Percentiles rank a stretch among this genome's conserved stretches.
Evolutionary conservation across 64 coral and sea anemone species (phyloP).

Genomic region (Trachythela sp.): DNA sequence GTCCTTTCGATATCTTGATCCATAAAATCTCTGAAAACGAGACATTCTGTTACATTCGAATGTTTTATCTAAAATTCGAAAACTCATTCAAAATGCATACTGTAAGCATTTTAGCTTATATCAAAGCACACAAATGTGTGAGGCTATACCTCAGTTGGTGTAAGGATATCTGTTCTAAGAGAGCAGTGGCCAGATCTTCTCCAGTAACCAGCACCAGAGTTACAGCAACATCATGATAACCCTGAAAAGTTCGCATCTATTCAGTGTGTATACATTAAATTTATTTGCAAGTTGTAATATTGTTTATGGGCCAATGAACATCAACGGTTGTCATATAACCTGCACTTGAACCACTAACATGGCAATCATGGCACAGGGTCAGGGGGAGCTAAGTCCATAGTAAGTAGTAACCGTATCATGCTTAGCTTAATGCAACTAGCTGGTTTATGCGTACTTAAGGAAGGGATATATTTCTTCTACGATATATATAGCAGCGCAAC

Average conservation of each 20-base stretch:
- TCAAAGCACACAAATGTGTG: too few species aligned
- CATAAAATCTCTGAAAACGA: conserved; percentile 75
- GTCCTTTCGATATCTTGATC: conserved; percentile 83
- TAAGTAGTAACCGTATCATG: too few species aligned
- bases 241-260: conserved; percentile 30
- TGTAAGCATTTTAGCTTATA: neutral
- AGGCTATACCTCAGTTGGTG: conserved; percentile 69
- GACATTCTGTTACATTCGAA: neutral
- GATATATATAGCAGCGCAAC: too few species aligned
- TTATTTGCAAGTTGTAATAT: neutral
- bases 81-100: too few species aligned
- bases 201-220: conserved; percentile 68
- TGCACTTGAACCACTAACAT: too few species aligned
- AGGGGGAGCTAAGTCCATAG: too few species aligned
- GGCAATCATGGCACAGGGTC: too few species aligned
- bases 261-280: neutral
- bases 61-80: too few species aligned
- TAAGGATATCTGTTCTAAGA: conserved; percentile 69
- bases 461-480: too few species aligned
- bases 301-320: neutral
- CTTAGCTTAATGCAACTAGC: too few species aligned
- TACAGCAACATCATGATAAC: conserved; percentile 82
- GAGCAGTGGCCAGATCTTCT: conserved; percentile 72
- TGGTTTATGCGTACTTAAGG: too few species aligned
- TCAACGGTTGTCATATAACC: too few species aligned